Evolutionary conservation across 2,888 invertebrate genomes (phyloP), one percentile per base, ranked within the genome.

Genomic region (Hydraecia micacea): DNA sequence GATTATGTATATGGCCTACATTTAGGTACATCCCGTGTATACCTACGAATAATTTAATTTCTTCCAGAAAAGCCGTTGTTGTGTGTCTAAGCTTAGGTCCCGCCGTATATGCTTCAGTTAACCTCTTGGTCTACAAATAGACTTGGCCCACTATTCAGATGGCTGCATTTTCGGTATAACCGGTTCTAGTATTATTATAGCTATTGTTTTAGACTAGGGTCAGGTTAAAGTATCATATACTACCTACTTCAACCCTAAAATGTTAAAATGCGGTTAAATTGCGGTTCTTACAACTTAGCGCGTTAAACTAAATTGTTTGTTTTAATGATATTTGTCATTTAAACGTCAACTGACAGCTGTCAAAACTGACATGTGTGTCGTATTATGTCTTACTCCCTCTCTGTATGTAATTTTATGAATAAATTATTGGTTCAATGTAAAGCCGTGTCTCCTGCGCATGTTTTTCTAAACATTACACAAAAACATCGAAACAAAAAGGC

Each of bases 41-140:
- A 36, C 36, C 36, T 42, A 28, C 9, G 52, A 28, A 36, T 28
- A 11, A 25, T 39, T n/a, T n/a, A 28, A 39, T 28, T 39, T 69
- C 25, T 7, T 32, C 4, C 11, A 7, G 39, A 36, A 21, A 11
- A n/a, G 11, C 28, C 28, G 0, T 15, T 60, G 32, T 13, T 39
- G 42, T 46, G 18, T 28, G 6, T 36, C 25, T 49, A 55, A 79
- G 55, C 39, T 71, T 67, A 62, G 58, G 36, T 15, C 6, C 13
- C 13, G 9, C 36, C 18, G 18, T 28, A 15, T 46, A 46, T 69
- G 39, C 62, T 62, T 46, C 5, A 68, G n/a, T 52, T 55, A 32
- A 55, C 36, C 49, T 52, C 32, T 65, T 69, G 36, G 13, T 18
- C 42, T 66, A 75, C 55, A 86, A 82, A 86, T 86, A 86, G 62